Conservation (phyloP, 1,140 invertebrate genomes). For the Rhagoletis pomonella region DNA sequence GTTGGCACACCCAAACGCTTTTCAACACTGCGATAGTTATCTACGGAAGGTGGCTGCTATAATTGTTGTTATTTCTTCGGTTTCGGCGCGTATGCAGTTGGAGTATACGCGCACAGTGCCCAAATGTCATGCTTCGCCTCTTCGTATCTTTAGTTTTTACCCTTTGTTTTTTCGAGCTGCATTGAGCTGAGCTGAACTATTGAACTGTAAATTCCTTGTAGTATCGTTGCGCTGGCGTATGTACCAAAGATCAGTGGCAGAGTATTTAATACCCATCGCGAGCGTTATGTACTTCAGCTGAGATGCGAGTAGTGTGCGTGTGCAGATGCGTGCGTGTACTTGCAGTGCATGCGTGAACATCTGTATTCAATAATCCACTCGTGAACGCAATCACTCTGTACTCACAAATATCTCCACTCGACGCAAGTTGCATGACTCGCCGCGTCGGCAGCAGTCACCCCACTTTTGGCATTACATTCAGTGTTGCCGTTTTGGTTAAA, state of each 20-base stretch:
- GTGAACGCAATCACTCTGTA: background rate
- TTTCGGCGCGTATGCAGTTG: background rate
- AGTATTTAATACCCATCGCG: background rate
- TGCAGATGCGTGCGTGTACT: background rate
- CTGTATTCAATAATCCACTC: conserved; percentile 34
- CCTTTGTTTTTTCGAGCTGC: background rate
- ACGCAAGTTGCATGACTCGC: background rate
- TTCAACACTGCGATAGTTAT: no score
- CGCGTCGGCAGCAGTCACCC: background rate
- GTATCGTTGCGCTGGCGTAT: background rate
- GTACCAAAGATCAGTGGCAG: background rate
- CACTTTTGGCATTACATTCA: conserved; percentile 33
- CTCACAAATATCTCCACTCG: background rate
- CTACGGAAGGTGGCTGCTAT: background rate
- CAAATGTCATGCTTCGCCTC: background rate
- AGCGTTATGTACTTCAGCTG: background rate
- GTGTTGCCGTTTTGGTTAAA: no score
- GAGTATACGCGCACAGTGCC: background rate
- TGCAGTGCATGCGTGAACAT: background rate
- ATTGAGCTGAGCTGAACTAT: background rate
- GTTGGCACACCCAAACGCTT: no score
- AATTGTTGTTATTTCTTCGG: background rate
- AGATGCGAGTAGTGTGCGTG: background rate
- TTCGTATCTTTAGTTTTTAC: background rate
- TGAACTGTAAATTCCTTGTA: conserved; percentile 13